Conservation (phyloP, 2,113 vertebrate genomes). For the Podarcis raffonei region DNA sequence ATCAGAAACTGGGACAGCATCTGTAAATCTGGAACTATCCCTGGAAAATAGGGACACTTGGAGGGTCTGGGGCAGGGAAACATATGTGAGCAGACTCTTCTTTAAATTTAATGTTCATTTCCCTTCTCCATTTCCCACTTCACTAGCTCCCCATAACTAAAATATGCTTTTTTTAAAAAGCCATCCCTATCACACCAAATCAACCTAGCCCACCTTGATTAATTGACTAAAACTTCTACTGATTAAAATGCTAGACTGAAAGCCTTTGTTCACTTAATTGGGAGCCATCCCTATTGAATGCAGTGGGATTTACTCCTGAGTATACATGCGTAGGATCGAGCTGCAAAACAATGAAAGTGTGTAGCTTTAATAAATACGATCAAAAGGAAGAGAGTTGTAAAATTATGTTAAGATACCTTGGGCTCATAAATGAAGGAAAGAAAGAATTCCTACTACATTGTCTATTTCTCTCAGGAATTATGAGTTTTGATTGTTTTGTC, state of each 20-base stretch:
- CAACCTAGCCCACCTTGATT: background rate
- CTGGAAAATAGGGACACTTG: too few species aligned
- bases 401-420: background rate
- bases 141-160: background rate
- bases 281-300: too few species aligned
- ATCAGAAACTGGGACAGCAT: too few species aligned
- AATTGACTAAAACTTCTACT: background rate
- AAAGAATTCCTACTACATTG: slow-evolving; percentile 30
- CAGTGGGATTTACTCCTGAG: background rate
- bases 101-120: background rate
- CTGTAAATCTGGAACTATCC: too few species aligned
- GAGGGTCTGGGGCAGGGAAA: too few species aligned
- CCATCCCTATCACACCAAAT: background rate
- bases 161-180: background rate
- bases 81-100: background rate
- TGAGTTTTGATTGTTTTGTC: slow-evolving; percentile 49
- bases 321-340: background rate
- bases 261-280: too few species aligned
- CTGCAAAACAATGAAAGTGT: background rate
- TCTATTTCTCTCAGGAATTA: slow-evolving; percentile 38
- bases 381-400: background rate
- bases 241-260: background rate
- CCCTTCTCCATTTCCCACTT: background rate
- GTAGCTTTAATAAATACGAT: background rate
- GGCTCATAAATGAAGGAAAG: slow-evolving; percentile 31